phyloP scores from a whole-genome alignment of 2,113 vertebrate genomes.

The Laticauda colubrina region DNA sequence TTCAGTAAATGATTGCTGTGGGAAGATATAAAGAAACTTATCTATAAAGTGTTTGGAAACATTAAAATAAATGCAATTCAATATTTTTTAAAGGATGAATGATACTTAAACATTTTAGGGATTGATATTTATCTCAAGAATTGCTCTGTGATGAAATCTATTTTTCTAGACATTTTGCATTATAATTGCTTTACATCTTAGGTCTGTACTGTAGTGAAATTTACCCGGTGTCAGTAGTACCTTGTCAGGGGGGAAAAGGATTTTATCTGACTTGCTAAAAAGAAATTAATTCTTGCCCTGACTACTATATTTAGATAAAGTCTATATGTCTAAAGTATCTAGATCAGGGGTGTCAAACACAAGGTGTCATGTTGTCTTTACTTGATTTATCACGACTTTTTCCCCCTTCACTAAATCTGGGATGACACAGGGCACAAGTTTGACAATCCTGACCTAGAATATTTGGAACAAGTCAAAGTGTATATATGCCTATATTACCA shows the following conservation, averaged over 20 bases:
- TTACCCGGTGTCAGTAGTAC: background rate
- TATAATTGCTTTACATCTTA: background rate
- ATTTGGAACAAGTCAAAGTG: background rate
- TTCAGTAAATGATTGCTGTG: background rate
- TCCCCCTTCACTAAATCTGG: no score
- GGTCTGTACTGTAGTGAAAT: background rate
- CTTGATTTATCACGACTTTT: no score
- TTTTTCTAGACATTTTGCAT: background rate
- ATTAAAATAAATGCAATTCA: background rate
- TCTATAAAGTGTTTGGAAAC: background rate
- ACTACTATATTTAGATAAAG: background rate
- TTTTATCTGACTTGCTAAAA: background rate
- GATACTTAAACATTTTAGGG: background rate
- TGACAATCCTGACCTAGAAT: background rate
- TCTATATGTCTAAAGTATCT: background rate
- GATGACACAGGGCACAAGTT: no score
- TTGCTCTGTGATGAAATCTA: background rate
- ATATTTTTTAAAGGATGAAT: background rate
- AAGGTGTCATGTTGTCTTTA: no score
- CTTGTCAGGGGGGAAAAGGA: background rate
- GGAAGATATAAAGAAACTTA: background rate
- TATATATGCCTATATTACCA: background rate
- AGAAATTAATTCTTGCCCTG: background rate
- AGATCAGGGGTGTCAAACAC: no score
- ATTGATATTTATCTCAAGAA: background rate